Evolutionary conservation across 2,113 vertebrate species (phyloP).

Genomic region (Brienomyrus longianalis): DNA sequence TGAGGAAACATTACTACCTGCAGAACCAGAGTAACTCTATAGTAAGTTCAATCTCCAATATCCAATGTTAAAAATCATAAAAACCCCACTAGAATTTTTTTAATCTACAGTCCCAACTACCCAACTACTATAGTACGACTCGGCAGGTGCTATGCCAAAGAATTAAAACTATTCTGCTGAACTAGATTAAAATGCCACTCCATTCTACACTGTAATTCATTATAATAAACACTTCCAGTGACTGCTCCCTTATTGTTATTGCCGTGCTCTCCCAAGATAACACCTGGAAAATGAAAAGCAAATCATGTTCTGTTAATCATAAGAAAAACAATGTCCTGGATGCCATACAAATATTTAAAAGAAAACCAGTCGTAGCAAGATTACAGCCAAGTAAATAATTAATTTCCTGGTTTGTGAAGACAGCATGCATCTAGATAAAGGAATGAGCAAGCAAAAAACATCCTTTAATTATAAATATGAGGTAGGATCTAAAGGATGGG

Average conservation of each 20-base stretch:
- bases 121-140: not conserved
- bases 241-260: conserved; percentile 50
- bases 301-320: not conserved
- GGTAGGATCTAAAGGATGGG: not conserved
- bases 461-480: not conserved
- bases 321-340: not conserved
- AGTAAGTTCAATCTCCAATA: not conserved
- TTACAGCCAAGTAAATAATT: conserved; percentile 10
- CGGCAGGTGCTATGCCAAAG: not conserved
- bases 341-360: not conserved
- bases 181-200: not conserved
- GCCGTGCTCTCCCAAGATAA: conserved; percentile 35
- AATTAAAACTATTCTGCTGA: not conserved
- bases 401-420: conserved; percentile 1
- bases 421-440: not conserved
- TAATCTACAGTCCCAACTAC: not conserved
- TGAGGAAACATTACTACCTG: not conserved
- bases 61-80: not conserved
- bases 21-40: not conserved
- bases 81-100: not conserved
- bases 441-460: not conserved
- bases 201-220: not conserved
- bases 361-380: not conserved
- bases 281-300: not conserved
- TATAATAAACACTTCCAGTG: not conserved